phyloP scores from a whole-genome alignment of 2,113 vertebrate species.

The Nycticryphes semicollaris region DNA sequence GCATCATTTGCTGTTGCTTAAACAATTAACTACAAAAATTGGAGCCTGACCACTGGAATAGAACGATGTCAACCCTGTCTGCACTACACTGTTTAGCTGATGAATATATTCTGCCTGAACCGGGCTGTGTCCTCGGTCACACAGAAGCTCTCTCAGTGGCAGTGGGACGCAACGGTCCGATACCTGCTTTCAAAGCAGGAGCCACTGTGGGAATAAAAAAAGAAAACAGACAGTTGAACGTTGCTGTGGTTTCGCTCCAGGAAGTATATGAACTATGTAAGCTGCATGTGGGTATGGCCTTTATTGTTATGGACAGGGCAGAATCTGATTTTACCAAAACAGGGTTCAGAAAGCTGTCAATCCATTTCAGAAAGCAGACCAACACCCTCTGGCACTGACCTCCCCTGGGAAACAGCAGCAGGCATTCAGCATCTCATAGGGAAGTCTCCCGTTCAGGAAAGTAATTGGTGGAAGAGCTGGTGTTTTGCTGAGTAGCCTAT shows the following conservation, averaged over 20 bases:
- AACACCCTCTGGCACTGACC: conserved; percentile 2
- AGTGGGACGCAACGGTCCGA: neutral
- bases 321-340: conserved; percentile 35
- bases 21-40: neutral
- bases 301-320: conserved; percentile 51
- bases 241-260: conserved; percentile 46
- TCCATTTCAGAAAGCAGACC: neutral
- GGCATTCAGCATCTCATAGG: neutral
- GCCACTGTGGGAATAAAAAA: neutral
- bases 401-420: neutral
- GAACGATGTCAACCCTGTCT: neutral
- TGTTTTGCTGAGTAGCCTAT: neutral
- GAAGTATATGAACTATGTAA: neutral
- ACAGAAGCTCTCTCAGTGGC: neutral
- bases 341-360: neutral
- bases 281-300: conserved; percentile 13
- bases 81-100: neutral
- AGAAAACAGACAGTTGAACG: neutral
- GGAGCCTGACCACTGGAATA: neutral
- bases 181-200: neutral
- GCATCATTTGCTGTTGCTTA: neutral
- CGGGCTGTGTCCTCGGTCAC: fast-evolving
- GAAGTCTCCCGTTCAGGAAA: neutral
- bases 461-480: neutral
- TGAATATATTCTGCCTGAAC: neutral